A percentile compares a stretch with the other conserved stretches of the same genome.
phyloP scores from a whole-genome alignment of 2,113 vertebrate species.

The Actenoides hombroni region DNA sequence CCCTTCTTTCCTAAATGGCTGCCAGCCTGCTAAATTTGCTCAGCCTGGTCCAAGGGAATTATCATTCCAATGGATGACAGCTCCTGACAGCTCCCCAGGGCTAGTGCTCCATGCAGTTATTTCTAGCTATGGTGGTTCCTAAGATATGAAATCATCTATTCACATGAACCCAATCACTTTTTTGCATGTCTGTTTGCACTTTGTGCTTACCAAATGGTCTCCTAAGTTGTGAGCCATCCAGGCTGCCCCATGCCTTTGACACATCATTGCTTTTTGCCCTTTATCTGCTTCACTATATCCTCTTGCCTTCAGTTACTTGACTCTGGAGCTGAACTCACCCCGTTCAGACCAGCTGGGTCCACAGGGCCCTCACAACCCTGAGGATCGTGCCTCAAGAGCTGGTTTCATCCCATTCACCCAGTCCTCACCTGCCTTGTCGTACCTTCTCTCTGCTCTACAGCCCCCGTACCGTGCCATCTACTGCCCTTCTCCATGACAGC shows the following conservation, averaged over 20 bases:
- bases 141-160: background rate
- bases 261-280: background rate
- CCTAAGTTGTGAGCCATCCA: background rate
- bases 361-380: background rate
- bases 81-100: slow-evolving; percentile 44
- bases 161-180: background rate
- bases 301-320: background rate
- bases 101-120: background rate
- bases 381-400: background rate
- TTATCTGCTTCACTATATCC: background rate
- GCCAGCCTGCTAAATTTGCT: background rate
- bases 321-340: background rate
- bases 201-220: background rate
- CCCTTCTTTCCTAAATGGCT: background rate
- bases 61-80: background rate
- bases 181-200: background rate
- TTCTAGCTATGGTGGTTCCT: background rate
- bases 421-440: background rate
- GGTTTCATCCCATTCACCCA: background rate
- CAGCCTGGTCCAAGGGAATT: slow-evolving; percentile 6
- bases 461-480: accelerated
- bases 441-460: background rate
- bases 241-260: background rate
- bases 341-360: background rate
- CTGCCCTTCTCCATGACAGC: background rate